phyloP scores from a whole-genome alignment of 2,113 vertebrate genomes.

The Anoura caudifer region DNA sequence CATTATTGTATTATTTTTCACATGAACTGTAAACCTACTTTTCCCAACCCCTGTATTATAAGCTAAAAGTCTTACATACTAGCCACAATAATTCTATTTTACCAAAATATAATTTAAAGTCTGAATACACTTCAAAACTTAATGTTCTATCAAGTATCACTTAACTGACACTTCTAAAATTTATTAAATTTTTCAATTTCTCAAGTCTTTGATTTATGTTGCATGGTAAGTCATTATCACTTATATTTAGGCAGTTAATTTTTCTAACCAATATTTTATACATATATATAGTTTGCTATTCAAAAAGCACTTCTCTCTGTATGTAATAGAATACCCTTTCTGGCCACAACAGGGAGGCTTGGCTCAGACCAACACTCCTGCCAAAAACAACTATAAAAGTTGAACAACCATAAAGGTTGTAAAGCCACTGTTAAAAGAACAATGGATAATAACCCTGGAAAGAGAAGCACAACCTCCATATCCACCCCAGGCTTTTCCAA shows the following conservation, averaged over 20 bases:
- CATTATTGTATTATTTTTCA: background rate
- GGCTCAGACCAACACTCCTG: background rate
- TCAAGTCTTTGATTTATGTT: background rate
- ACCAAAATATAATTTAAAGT: constrained; percentile 39
- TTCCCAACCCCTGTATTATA: background rate
- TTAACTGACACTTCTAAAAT: background rate
- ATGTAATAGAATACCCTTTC: background rate
- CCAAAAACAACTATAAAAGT: background rate
- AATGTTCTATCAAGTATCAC: background rate
- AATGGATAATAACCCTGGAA: background rate
- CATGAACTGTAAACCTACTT: background rate
- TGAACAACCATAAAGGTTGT: background rate
- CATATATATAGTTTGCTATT: background rate
- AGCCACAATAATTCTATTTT: background rate
- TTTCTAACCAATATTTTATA: constrained; percentile 19
- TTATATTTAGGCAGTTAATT: background rate
- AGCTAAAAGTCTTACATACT: constrained; percentile 10
- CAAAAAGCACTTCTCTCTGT: constrained; percentile 11
- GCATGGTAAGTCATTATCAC: background rate
- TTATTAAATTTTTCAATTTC: constrained; percentile 23
- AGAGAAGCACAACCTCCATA: background rate
- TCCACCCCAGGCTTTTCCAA: background rate
- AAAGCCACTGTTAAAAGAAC: background rate
- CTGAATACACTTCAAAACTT: constrained; percentile 11
- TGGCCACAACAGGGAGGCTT: background rate